Percentiles rank a stretch among this genome's conserved stretches.
Evolutionary conservation across 2,113 vertebrate species (phyloP).

Genomic region (Centropus unirufus): DNA sequence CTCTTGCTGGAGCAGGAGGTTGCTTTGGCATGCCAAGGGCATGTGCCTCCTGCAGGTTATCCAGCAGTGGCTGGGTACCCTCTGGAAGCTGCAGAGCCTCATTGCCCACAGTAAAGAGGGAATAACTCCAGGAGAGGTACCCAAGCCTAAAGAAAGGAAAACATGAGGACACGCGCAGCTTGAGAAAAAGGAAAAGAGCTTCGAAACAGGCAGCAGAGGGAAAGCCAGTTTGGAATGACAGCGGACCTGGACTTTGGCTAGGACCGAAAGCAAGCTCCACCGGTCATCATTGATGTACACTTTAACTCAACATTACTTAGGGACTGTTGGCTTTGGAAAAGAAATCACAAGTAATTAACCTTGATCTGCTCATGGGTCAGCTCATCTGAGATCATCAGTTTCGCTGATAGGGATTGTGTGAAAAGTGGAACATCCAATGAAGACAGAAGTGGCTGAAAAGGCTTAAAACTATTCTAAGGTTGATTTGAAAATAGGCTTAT

Average conservation of each 20-base stretch:
- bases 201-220: not conserved
- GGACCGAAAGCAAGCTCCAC: not conserved
- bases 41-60: not conserved
- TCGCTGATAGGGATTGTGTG: not conserved
- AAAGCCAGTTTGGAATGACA: not conserved
- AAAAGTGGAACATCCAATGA: not conserved
- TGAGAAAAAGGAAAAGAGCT: not conserved
- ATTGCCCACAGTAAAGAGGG: not conserved
- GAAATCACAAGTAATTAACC: slow-evolving; percentile 12
- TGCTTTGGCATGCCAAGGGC: accelerated
- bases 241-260: not conserved
- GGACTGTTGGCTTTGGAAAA: not conserved
- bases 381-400: not conserved
- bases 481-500: not conserved
- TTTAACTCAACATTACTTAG: not conserved
- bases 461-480: not conserved
- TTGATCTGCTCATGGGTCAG: not conserved
- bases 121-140: not conserved
- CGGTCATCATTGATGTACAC: not conserved
- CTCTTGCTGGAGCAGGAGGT: not conserved
- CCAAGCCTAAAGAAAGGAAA: not conserved
- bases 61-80: no score
- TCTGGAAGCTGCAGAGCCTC: not conserved
- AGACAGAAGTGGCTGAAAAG: not conserved
- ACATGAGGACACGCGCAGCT: not conserved